Conservation (phyloP, 2,113 vertebrate genomes). For the Entelurus aequoreus region DNA sequence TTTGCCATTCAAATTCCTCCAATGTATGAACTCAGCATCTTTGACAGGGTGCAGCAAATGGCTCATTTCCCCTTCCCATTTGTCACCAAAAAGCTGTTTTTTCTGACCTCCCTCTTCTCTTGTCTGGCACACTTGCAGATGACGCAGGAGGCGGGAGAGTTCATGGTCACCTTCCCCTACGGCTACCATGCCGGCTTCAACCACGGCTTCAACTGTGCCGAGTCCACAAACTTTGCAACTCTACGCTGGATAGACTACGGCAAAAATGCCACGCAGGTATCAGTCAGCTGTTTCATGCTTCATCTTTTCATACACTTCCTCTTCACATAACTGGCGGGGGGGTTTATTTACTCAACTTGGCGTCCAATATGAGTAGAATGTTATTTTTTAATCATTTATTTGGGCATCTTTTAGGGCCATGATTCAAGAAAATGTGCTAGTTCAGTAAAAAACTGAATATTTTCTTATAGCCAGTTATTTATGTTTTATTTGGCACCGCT, state of each 20-base stretch:
- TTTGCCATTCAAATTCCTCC: background rate
- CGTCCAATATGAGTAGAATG: no score
- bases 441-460: no score
- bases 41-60: no score
- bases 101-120: background rate
- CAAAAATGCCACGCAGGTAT: slow-evolving; percentile 83
- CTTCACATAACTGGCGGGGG: background rate
- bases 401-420: no score
- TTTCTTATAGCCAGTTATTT: no score
- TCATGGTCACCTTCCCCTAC: slow-evolving; percentile 97
- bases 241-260: slow-evolving; percentile 97
- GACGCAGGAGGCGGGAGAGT: slow-evolving; percentile 95
- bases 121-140: slow-evolving; percentile 68
- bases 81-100: background rate
- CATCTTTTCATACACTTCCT: background rate
- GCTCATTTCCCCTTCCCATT: no score
- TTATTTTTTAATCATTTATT: no score
- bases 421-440: no score
- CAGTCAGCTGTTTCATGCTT: background rate
- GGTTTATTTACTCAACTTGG: no score
- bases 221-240: slow-evolving; percentile 96
- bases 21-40: slow-evolving; percentile 20
- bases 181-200: slow-evolving; percentile 98
- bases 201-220: slow-evolving; percentile 98
- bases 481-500: no score